phyloP scores from a whole-genome alignment of 2,113 vertebrate genomes.

The Coregonus clupeaformis region DNA sequence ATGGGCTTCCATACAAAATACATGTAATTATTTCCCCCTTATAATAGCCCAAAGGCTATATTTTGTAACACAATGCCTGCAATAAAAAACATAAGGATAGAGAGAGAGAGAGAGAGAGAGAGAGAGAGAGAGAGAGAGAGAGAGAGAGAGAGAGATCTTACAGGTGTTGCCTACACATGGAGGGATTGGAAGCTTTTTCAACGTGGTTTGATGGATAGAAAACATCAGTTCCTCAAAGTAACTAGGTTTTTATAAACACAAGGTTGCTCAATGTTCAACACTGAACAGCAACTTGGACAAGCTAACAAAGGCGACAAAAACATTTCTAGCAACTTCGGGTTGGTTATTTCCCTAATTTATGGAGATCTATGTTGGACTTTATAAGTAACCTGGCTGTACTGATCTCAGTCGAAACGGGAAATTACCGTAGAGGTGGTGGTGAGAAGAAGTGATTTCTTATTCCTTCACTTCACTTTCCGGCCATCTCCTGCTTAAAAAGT shows the following conservation, averaged over 20 bases:
- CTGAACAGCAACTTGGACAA: neutral
- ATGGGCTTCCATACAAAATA: too few species aligned
- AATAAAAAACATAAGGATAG: neutral
- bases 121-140: slow-evolving; percentile 37
- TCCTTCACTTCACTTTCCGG: neutral
- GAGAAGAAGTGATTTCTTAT: neutral
- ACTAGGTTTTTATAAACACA: too few species aligned
- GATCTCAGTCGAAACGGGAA: neutral
- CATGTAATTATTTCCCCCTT: too few species aligned
- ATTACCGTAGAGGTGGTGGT: neutral
- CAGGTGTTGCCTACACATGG: neutral
- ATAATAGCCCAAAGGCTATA: too few species aligned
- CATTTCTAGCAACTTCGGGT: neutral
- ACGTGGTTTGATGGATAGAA: neutral
- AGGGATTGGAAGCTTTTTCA: neutral
- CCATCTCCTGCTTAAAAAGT: neutral
- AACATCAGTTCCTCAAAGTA: too few species aligned
- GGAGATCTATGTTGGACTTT: neutral
- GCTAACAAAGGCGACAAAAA: neutral
- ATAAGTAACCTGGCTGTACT: neutral
- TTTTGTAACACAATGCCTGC: too few species aligned
- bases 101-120: slow-evolving; percentile 33
- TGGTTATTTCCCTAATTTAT: neutral
- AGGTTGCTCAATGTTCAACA: too few species aligned
- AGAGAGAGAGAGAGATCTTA: slow-evolving; percentile 18